A percentile compares a stretch with the other conserved stretches of the same genome.
Conservation (phyloP, 2,888 invertebrate genomes). For the Eumerus sabulonum region DNA sequence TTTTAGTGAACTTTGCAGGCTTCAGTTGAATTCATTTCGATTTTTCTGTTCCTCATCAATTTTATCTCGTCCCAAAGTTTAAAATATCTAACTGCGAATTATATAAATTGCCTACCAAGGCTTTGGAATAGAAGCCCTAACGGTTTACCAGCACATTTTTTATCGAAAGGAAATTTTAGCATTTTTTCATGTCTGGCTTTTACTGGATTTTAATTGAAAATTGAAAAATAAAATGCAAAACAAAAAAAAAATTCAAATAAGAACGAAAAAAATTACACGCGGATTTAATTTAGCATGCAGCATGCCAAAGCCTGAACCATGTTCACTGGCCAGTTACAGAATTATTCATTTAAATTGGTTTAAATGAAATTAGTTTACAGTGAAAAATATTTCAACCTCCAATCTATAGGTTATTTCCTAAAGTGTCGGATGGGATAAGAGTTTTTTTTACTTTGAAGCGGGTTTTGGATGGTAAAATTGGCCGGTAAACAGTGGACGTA, state of each 20-base stretch:
- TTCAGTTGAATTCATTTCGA: too few species aligned
- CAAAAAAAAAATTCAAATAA: too few species aligned
- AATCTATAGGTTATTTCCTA: too few species aligned
- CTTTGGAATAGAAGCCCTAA: conserved; percentile 41
- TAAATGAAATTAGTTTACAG: conserved; percentile 27
- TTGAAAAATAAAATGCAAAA: not conserved
- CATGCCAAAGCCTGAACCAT: not conserved
- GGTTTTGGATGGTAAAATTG: too few species aligned
- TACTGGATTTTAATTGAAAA: conserved; percentile 2
- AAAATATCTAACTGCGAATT: conserved; percentile 6
- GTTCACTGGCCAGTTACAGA: conserved; percentile 5
- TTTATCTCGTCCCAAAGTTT: not conserved
- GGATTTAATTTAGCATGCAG: conserved; percentile 24
- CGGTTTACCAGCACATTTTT: not conserved
- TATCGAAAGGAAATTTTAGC: too few species aligned
- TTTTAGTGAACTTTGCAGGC: too few species aligned
- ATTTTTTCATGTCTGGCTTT: conserved; percentile 5
- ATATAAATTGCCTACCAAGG: conserved; percentile 20
- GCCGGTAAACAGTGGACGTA: too few species aligned
- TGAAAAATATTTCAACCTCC: not conserved
- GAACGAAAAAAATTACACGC: conserved; percentile 3
- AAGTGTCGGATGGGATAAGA: too few species aligned
- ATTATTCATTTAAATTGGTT: conserved; percentile 41
- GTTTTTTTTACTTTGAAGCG: too few species aligned
- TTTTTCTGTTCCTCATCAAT: not conserved